Evolutionary conservation across 2,888 invertebrate species (phyloP).

Genomic region (Drosophila aldrichi): DNA sequence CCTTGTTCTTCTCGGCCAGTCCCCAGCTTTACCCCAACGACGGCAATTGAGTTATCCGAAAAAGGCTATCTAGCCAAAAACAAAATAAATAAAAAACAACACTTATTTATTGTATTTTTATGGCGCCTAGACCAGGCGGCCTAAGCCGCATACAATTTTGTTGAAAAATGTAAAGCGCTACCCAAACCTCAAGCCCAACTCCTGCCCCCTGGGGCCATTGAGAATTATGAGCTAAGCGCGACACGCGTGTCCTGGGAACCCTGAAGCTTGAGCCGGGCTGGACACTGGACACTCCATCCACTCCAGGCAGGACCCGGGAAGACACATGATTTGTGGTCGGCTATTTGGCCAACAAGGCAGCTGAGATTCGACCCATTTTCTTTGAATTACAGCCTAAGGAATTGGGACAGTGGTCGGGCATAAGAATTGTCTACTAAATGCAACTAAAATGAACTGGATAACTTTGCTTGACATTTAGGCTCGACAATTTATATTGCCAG

Average conservation of each 20-base stretch:
- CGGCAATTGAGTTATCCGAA: constrained; percentile 78
- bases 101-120: constrained; percentile 77
- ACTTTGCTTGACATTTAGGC: background rate
- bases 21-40: constrained; percentile 34
- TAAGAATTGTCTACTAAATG: background rate
- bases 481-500: background rate
- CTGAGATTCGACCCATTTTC: constrained; percentile 42
- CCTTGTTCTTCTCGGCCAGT: background rate
- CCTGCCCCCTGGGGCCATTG: constrained; percentile 36
- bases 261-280: constrained; percentile 17
- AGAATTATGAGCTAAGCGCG: constrained; percentile 78
- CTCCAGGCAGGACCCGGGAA: constrained; percentile 19
- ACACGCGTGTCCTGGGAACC: constrained; percentile 55
- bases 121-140: constrained; percentile 64
- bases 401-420: constrained; percentile 2
- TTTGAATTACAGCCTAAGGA: constrained; percentile 25
- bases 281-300: background rate
- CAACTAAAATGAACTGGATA: constrained; percentile 3
- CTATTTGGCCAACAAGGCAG: constrained; percentile 59
- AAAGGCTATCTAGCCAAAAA: constrained; percentile 65
- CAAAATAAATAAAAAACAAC: constrained; percentile 22
- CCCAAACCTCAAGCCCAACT: background rate
- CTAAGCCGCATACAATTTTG: constrained; percentile 69
- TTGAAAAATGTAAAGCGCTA: constrained; percentile 70
- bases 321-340: constrained; percentile 65